These are phyloP conservation scores for Meliscaeva auricollis DNA, from an alignment of 2,888 invertebrate genomes.

Conservation along the genomic window DNA sequence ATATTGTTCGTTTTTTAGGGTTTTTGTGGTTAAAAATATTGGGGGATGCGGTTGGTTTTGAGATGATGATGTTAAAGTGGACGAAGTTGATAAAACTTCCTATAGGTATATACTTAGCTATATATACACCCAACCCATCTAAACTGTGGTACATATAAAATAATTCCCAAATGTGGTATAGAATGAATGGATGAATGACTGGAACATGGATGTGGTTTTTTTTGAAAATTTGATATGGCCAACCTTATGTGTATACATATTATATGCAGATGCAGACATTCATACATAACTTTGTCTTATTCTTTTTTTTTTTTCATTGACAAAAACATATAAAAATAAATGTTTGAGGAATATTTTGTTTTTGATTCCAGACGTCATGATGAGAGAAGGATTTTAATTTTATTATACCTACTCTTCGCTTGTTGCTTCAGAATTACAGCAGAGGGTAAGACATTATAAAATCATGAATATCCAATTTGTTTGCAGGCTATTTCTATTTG, in stretches of 20 bases:
- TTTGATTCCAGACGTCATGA: neutral
- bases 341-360: neutral
- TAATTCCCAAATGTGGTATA: slow-evolving; percentile 9
- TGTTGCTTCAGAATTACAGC: slow-evolving; percentile 6
- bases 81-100: slow-evolving; percentile 26
- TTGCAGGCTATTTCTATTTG: neutral
- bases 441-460: too few species aligned
- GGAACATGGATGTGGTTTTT: slow-evolving; percentile 33
- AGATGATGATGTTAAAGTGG: slow-evolving; percentile 36
- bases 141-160: neutral
- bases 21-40: slow-evolving; percentile 31
- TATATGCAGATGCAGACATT: neutral
- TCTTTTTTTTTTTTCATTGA: too few species aligned
- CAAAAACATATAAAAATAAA: too few species aligned
- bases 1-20: slow-evolving; percentile 33
- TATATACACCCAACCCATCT: too few species aligned
- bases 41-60: slow-evolving; percentile 29
- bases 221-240: slow-evolving; percentile 34
- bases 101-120: neutral
- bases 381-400: neutral
- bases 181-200: neutral
- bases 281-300: neutral
- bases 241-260: slow-evolving; percentile 3
- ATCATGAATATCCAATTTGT: too few species aligned
- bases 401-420: neutral